Evolutionary conservation across 2,888 invertebrate species (phyloP).

Genomic region (Hecatera dysodea): DNA sequence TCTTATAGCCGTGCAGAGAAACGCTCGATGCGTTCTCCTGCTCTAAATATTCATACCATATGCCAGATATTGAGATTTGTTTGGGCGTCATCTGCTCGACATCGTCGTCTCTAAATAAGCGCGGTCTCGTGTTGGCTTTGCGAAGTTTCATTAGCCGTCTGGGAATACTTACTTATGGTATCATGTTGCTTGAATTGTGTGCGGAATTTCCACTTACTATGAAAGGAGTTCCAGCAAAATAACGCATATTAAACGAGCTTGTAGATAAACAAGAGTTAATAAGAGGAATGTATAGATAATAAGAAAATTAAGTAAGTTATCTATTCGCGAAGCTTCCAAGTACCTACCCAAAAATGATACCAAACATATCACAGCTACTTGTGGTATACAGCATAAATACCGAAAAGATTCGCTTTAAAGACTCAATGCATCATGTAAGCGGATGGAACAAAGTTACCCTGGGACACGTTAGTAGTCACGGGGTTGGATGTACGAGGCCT

Average conservation of each 20-base stretch:
- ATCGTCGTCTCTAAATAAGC: conserved; percentile 86
- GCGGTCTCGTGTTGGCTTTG: conserved; percentile 84
- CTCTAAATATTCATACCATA: conserved; percentile 90
- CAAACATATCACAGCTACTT: background rate
- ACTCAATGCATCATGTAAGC: conserved; percentile 35
- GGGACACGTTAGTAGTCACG: conserved; percentile 73
- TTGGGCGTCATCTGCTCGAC: conserved; percentile 89
- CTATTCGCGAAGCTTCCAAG: background rate
- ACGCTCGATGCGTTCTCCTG: conserved; percentile 86
- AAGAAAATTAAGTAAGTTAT: background rate
- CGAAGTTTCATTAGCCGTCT: conserved; percentile 87
- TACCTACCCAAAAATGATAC: background rate
- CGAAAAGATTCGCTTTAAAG: conserved; percentile 21
- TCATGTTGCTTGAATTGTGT: conserved; percentile 84
- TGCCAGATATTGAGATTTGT: conserved; percentile 90
- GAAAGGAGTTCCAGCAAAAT: conserved; percentile 64
- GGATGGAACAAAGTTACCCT: conserved; percentile 50
- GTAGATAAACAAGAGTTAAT: conserved; percentile 36
- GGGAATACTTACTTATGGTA: conserved; percentile 84
- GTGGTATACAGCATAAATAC: conserved; percentile 11
- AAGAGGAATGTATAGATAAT: conserved; percentile 8
- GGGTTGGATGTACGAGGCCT: conserved; percentile 69
- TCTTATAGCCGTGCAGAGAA: conserved; percentile 89
- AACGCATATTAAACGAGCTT: conserved; percentile 40
- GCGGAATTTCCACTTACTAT: conserved; percentile 70